Evolutionary conservation across 2,113 vertebrate genomes (phyloP).

Genomic region (Gasterosteus aculeatus): DNA sequence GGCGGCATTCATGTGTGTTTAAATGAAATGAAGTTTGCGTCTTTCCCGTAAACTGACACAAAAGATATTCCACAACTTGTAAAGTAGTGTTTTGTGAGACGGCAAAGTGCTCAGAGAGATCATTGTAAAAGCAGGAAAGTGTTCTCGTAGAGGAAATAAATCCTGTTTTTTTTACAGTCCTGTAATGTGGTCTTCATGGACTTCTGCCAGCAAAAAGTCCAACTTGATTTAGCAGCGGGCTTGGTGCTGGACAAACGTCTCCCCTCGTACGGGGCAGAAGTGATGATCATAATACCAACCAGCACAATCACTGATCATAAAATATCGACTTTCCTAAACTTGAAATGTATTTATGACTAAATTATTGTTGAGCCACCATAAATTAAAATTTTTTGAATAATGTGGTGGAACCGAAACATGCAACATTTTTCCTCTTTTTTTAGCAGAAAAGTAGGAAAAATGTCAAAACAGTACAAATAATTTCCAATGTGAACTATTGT

Average conservation of each 20-base stretch:
- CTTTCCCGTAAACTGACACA: conserved; percentile 73
- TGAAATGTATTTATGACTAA: conserved; percentile 49
- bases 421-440: conserved; percentile 11
- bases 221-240: conserved; percentile 53
- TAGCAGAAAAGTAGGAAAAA: conserved; percentile 16
- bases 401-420: conserved; percentile 34
- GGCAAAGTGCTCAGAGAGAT: conserved; percentile 56
- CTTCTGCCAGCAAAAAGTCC: conserved; percentile 54
- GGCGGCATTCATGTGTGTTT: conserved; percentile 52
- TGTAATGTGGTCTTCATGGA: conserved; percentile 44
- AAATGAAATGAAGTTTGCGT: conserved; percentile 65
- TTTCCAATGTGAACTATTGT: conserved; percentile 11
- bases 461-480: conserved; percentile 21
- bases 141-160: conserved; percentile 56
- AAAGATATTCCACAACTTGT: conserved; percentile 76
- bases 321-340: conserved; percentile 27
- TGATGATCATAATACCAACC: conserved; percentile 51
- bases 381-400: conserved; percentile 33
- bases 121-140: conserved; percentile 56
- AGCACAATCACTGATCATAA: conserved; percentile 39
- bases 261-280: conserved; percentile 45
- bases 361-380: conserved; percentile 23
- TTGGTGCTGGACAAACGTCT: conserved; percentile 43
- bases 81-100: conserved; percentile 69
- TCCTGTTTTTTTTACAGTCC: conserved; percentile 59